Evolutionary conservation across 2,113 vertebrate species (phyloP).

Genomic region (Aix galericulata): DNA sequence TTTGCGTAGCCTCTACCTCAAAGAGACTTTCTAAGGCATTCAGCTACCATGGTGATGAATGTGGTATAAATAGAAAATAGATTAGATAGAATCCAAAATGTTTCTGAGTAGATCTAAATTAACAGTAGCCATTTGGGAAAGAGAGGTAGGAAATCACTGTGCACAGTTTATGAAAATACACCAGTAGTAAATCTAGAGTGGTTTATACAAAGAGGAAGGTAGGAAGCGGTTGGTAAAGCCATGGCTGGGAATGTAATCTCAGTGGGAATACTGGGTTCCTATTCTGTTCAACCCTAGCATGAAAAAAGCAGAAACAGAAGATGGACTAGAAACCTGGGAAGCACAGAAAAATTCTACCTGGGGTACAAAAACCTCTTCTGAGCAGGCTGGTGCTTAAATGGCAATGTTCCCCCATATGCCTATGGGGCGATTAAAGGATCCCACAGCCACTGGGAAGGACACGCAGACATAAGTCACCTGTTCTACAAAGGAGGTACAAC

Average conservation of each 20-base stretch:
- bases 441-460: neutral
- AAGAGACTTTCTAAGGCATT: constrained; percentile 48
- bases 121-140: constrained; percentile 32
- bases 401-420: neutral
- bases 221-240: neutral
- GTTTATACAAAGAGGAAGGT: neutral
- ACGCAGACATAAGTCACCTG: neutral
- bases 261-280: neutral
- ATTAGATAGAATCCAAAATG: constrained; percentile 50
- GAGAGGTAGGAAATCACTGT: neutral
- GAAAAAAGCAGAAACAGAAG: neutral
- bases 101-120: constrained; percentile 52
- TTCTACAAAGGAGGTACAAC: neutral
- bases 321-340: neutral
- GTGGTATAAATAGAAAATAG: constrained; percentile 64
- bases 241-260: neutral
- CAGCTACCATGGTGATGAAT: constrained; percentile 71
- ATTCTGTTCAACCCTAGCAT: neutral
- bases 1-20: constrained; percentile 46
- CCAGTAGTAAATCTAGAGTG: constrained; percentile 25
- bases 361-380: neutral
- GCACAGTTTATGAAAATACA: constrained; percentile 48
- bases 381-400: neutral
- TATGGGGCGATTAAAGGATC: neutral
- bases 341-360: neutral